Evolutionary conservation across 2,113 vertebrate genomes (phyloP).

Genomic region (Aegotheles bennettii): DNA sequence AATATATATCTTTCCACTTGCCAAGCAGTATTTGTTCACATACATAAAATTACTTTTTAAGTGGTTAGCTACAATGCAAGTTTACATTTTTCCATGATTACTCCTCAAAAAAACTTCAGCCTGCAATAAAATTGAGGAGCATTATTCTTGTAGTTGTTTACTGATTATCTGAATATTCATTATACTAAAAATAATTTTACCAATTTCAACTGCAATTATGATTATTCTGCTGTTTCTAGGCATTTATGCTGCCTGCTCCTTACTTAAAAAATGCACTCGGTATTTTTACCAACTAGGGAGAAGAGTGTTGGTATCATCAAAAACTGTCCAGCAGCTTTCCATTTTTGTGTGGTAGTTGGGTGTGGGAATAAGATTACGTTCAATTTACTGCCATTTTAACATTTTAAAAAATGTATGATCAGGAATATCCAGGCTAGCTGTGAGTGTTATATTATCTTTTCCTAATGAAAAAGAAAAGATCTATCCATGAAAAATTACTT

Average conservation of each 20-base stretch:
- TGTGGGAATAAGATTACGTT: background rate
- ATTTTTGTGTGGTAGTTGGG: background rate
- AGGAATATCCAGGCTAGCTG: background rate
- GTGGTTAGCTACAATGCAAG: background rate
- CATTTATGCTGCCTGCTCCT: background rate
- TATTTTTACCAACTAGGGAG: background rate
- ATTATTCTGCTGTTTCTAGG: background rate
- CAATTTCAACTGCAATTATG: background rate
- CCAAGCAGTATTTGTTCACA: background rate
- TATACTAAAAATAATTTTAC: background rate
- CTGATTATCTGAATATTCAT: background rate
- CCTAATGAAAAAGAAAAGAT: background rate
- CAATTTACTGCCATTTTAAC: background rate
- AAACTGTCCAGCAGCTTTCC: background rate
- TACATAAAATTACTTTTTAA: background rate
- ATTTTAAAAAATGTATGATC: background rate
- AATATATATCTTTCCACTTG: background rate
- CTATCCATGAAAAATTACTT: background rate
- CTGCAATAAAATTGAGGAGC: background rate
- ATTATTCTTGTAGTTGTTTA: background rate
- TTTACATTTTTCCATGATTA: constrained; percentile 7
- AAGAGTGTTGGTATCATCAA: background rate
- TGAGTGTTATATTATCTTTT: background rate
- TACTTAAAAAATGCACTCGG: background rate
- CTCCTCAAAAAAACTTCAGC: background rate